Evolutionary conservation across 2,797 vertebrate species (phyloP), one percentile per base, ranked within the genome.

Genomic region (Squalus acanthias): DNA sequence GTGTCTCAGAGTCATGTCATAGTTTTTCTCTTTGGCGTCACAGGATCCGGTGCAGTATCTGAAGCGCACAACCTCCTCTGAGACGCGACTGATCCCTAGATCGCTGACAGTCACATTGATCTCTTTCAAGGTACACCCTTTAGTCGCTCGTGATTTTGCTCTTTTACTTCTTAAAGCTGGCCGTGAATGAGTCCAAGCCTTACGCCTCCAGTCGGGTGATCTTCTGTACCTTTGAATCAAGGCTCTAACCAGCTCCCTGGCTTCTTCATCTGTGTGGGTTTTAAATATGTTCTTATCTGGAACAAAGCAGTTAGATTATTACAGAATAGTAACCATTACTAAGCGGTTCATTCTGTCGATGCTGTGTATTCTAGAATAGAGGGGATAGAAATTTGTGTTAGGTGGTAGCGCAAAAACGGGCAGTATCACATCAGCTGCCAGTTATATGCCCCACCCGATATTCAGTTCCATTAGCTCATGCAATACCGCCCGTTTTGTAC

Each of bases 21-120:
- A 99, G 98, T 99, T 98, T 95, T 98, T 98, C 96, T 98, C 97
- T 1, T 98, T 98, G 0, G 98, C 97, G 3, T 97, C 97, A 96
- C 99, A 99, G 0, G 98, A 98, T 88, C 99, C 99, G 17, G 98
- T 99, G 98, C 99, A 99, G 98, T 99, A 99, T 96, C 98, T 98
- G 97, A 99, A 99, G 89, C 98, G 96, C 89, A 99, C 98, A 0
- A 98, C 99, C 98, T 99, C 99, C 0, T 99, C 99, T 0, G 99
- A 99, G 39, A 98, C 97, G 46, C 99, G 99, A 96, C 99, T 99
- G 65, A 99, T 98, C 76, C 99, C 99, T 96, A 99, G 98, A 96
- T 99, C 99, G 8, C 98, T 99, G 97, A 99, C 98, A 0, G 98
- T 99, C 97, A 99, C 98, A 96, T 99, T 98, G 60, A 99, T 97